These are phyloP conservation scores for Nicator chloris DNA, from an alignment of 2,113 vertebrate genomes.

Conservation along the genomic window DNA sequence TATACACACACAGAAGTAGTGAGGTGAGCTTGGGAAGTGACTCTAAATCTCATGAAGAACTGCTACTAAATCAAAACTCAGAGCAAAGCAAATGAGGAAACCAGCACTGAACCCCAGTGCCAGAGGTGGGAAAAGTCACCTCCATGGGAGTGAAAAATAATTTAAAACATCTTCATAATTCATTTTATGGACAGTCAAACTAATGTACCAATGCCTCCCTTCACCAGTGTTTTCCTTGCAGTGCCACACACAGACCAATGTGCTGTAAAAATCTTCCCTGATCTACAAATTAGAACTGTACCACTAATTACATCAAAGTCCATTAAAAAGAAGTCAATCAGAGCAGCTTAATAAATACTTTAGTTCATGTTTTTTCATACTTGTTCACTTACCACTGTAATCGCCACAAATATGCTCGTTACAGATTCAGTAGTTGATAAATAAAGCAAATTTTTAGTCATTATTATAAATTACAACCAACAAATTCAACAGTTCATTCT, in stretches of 20 bases:
- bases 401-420: background rate
- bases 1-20: background rate
- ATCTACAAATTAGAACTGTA: background rate
- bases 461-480: background rate
- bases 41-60: background rate
- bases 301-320: background rate
- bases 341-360: slow-evolving; percentile 15
- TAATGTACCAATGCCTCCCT: background rate
- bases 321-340: background rate
- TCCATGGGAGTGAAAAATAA: background rate
- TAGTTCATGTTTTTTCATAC: background rate
- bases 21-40: background rate
- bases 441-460: slow-evolving; percentile 22
- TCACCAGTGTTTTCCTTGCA: background rate
- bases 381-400: background rate
- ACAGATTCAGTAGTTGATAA: background rate
- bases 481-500: background rate
- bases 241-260: fast-evolving
- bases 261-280: background rate
- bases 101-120: background rate
- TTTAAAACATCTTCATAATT: background rate
- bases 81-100: background rate
- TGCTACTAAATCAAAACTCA: background rate
- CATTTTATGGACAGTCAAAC: background rate
- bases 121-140: background rate